Evolutionary conservation across 2,797 vertebrate genomes (phyloP).

Genomic region (Aplochiton taeniatus): DNA sequence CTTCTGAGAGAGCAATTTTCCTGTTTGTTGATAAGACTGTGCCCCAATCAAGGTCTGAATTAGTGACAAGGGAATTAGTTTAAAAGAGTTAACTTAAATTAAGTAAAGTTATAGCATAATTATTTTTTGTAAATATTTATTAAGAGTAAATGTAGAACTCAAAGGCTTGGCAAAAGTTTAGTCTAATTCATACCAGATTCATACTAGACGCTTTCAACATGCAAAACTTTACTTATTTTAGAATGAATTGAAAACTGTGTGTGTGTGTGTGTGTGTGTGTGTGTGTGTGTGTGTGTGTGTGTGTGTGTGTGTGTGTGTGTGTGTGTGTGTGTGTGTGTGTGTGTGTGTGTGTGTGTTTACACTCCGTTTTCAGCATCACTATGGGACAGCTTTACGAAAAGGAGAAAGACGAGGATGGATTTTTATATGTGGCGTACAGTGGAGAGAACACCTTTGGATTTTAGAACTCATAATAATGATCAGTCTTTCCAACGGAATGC

Average conservation of each 20-base stretch:
- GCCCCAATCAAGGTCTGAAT: conserved; percentile 88
- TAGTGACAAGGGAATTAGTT: too few species aligned
- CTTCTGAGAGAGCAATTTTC: conserved; percentile 99
- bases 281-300: too few species aligned
- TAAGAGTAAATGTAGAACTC: not conserved
- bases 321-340: too few species aligned
- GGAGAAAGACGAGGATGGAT: conserved; percentile 97
- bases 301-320: too few species aligned
- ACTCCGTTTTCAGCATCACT: conserved; percentile 81
- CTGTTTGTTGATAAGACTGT: conserved; percentile 98
- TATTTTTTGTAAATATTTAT: not conserved
- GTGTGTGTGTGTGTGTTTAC: too few species aligned
- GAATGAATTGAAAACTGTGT: not conserved
- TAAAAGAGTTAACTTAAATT: not conserved
- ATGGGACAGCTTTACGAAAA: conserved; percentile 99
- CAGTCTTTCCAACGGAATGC: conserved; percentile 21
- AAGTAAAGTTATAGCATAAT: not conserved
- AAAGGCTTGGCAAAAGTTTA: too few species aligned
- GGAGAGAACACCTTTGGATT: conserved; percentile 97
- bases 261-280: too few species aligned
- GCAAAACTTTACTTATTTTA: not conserved
- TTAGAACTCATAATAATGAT: conserved; percentile 56
- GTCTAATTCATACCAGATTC: too few species aligned
- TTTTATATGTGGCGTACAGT: conserved; percentile 98
- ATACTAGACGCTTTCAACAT: too few species aligned